Base-by-base conservation (phyloP, 2,888 invertebrate genomes). In the Eupithecia tripunctaria region DNA sequence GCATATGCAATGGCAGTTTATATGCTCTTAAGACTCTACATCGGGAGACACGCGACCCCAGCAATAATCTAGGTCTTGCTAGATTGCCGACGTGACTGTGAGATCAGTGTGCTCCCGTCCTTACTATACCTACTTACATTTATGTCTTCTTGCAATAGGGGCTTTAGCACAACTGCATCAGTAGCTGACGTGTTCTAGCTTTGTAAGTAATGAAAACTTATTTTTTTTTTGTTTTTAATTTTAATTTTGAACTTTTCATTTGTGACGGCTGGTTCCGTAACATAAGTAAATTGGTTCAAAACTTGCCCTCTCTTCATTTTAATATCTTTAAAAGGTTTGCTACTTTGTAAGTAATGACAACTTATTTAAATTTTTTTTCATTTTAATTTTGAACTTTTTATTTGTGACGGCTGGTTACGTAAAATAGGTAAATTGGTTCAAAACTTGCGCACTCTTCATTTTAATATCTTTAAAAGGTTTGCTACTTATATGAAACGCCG, bases 331-430 rank as follows among this genome's bases (percentile, higher is more conserved):
- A 38, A 63, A 63, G 38, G 12, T 63, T 63, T 21, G 21, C 21
- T n/a, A 51, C 21, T 68, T 68, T 43, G 18, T 15, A 6, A 2
- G 18, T 10, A 59, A 43, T n/a, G 56, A n/a, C 7, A 36, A 73
- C 72, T 73, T 73, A 75, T 75, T 73, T 72, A 75, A 75, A 75
- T 78, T 60, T n/a, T n/a, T n/a, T n/a, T n/a, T n/a, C n/a, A n/a
- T 73, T 76, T 76, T 75, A 75, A 76, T 76, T 76, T 76, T 60
- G 70, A n/a, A n/a, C n/a, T n/a, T n/a, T n/a, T n/a, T n/a, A n/a
- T n/a, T n/a, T n/a, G n/a, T n/a, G n/a, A n/a, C 68, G 68, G 67
- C 71, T 43, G 71, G 70, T 76, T 74, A 56, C 71, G 51, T 71
- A 65, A 36, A 66, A 73, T 43, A 56, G 51, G 67, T 8, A 69